phyloP scores from a whole-genome alignment of 2,797 vertebrate genomes.

The Urosaurus nigricauda region DNA sequence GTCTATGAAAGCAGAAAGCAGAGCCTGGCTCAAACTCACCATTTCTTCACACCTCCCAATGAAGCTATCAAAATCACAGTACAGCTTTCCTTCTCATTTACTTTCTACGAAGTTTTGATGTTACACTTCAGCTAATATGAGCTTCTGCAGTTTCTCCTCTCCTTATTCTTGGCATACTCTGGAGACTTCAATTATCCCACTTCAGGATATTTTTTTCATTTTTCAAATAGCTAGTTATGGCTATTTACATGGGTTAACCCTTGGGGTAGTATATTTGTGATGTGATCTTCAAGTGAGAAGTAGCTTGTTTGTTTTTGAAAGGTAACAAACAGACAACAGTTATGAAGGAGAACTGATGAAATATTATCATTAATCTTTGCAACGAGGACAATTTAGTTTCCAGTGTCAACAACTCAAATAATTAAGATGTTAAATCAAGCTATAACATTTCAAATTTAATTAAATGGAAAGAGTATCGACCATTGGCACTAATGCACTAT shows the following conservation, averaged over 20 bases:
- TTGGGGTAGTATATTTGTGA: background rate
- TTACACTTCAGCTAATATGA: no score
- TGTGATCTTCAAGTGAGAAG: background rate
- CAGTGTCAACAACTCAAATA: background rate
- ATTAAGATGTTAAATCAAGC: background rate
- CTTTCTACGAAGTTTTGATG: background rate
- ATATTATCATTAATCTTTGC: background rate
- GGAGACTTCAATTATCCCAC: background rate
- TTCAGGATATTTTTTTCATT: background rate
- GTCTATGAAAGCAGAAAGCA: no score
- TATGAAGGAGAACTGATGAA: background rate
- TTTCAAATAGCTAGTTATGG: background rate
- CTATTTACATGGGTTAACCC: background rate
- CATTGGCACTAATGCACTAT: background rate
- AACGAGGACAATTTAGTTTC: background rate
- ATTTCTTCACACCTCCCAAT: background rate
- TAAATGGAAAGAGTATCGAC: slow-evolving; percentile 13
- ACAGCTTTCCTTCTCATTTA: background rate
- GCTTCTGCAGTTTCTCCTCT: background rate
- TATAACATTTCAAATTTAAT: background rate
- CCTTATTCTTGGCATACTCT: background rate
- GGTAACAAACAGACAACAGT: background rate
- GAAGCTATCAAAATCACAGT: background rate
- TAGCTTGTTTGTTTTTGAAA: background rate
- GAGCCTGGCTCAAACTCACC: no score